These are phyloP conservation scores for Carettochelys insculpta DNA, from an alignment of 2,113 vertebrate genomes.

Conservation along the genomic window DNA sequence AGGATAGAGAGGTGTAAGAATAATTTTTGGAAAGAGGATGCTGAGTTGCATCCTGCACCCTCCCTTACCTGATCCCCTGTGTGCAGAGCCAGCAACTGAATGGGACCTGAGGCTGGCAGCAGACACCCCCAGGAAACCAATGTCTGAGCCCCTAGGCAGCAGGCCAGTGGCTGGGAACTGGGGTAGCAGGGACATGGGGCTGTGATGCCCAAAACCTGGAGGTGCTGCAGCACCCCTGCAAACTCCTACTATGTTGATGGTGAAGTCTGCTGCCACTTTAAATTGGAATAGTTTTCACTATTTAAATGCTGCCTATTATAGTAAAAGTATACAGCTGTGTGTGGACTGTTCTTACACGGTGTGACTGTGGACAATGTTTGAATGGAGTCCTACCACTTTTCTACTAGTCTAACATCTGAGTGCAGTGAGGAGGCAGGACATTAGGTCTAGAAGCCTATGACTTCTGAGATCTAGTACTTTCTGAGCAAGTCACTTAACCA, in stretches of 20 bases:
- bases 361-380: accelerated
- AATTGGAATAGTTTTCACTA: accelerated
- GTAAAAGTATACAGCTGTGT: accelerated
- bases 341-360: accelerated
- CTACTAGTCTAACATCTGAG: accelerated
- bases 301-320: neutral
- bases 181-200: too few species aligned
- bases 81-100: too few species aligned
- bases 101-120: too few species aligned
- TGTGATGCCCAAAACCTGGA: too few species aligned
- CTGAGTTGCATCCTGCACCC: too few species aligned
- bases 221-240: too few species aligned
- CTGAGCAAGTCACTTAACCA: neutral
- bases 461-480: neutral
- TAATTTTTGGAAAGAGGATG: too few species aligned
- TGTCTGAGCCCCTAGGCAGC: too few species aligned
- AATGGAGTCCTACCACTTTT: neutral
- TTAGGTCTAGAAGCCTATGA: accelerated
- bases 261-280: neutral
- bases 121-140: too few species aligned
- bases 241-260: accelerated
- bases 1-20: too few species aligned
- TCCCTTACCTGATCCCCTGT: too few species aligned
- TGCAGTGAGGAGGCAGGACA: accelerated
- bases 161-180: too few species aligned